Conservation (phyloP, 2,797 vertebrate species). For the Steatocranus sp. region DNA sequence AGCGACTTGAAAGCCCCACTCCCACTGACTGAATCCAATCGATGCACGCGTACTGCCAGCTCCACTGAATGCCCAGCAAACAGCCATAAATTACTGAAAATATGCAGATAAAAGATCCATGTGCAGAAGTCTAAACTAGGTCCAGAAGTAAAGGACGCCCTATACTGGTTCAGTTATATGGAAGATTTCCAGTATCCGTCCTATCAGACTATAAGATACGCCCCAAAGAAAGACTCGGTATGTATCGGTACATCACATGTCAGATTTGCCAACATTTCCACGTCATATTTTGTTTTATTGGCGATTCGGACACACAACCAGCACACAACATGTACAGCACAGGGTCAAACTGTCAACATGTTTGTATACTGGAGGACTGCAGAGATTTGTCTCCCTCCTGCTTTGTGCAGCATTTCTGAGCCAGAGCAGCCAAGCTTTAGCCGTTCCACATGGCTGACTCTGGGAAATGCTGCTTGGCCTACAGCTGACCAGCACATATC, state of each 20-base stretch:
- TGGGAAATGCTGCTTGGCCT: not conserved
- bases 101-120: not conserved
- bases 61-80: not conserved
- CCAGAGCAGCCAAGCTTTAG: not conserved
- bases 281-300: not conserved
- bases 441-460: not conserved
- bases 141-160: not conserved
- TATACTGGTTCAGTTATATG: not conserved
- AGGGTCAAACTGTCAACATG: not conserved
- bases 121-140: not conserved
- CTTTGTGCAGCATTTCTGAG: not conserved
- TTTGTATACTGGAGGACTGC: not conserved
- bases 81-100: not conserved
- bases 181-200: not conserved
- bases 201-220: not conserved
- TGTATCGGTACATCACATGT: no score
- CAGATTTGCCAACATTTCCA: not conserved
- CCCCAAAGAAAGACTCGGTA: not conserved
- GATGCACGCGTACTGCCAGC: accelerated
- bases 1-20: not conserved
- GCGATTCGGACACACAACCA: accelerated
- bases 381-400: not conserved
- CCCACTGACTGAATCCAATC: not conserved
- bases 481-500: not conserved
- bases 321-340: not conserved